Conservation (phyloP, 2,797 vertebrate genomes). For the Notoglanidium macrostoma region DNA sequence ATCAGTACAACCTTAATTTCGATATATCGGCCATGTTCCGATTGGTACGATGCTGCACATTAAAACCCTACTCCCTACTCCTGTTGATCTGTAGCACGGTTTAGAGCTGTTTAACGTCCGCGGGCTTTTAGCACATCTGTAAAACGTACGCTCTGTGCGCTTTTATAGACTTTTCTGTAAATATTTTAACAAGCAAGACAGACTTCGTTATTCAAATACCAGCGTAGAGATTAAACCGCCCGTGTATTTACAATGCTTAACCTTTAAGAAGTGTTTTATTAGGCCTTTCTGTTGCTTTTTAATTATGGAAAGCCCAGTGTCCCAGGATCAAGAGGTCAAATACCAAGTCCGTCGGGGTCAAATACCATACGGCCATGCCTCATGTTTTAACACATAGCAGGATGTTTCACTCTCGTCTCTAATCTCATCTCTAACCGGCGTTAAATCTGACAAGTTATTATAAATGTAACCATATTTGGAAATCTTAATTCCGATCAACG, state of each 20-base stretch:
- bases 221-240: slow-evolving; percentile 29
- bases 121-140: slow-evolving; percentile 41
- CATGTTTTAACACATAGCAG: slow-evolving; percentile 1
- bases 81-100: background rate
- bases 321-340: slow-evolving; percentile 17
- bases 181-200: slow-evolving; percentile 50
- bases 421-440: background rate
- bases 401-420: slow-evolving; percentile 1
- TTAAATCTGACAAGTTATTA: background rate
- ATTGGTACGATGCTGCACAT: background rate
- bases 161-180: slow-evolving; percentile 44
- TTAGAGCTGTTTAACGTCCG: slow-evolving; percentile 30
- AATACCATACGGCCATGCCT: slow-evolving; percentile 26
- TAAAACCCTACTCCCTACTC: background rate
- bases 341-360: slow-evolving; percentile 31
- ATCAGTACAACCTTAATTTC: background rate
- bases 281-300: slow-evolving; percentile 6
- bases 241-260: slow-evolving; percentile 11
- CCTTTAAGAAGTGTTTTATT: slow-evolving; percentile 31
- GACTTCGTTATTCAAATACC: slow-evolving; percentile 40
- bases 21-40: background rate
- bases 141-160: slow-evolving; percentile 32
- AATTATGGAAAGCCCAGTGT: background rate
- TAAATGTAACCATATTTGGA: slow-evolving; percentile 34
- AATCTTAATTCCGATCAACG: slow-evolving; percentile 1